A percentile compares a stretch with the other conserved stretches of the same genome.
phyloP scores from a whole-genome alignment of 2,113 vertebrate species.

The Leptocoma aspasia region DNA sequence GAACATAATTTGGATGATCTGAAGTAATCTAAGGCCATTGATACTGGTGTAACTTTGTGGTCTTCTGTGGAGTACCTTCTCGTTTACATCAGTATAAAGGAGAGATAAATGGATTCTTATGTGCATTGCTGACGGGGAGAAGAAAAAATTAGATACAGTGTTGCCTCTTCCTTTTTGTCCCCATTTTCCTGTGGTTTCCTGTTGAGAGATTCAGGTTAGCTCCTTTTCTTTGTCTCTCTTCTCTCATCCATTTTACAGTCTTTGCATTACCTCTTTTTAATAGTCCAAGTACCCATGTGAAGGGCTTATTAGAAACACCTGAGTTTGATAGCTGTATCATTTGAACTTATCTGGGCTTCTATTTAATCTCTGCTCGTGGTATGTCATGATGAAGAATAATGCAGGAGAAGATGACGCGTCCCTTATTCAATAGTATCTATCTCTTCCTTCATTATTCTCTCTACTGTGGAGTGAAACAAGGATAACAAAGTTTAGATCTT shows the following conservation, averaged over 20 bases:
- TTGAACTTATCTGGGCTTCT: conserved; percentile 13
- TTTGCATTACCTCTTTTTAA: neutral
- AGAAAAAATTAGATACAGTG: neutral
- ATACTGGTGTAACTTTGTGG: neutral
- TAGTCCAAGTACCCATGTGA: neutral
- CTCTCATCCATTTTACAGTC: neutral
- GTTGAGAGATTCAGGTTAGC: neutral
- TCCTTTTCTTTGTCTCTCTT: neutral
- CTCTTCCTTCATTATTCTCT: neutral
- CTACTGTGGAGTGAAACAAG: conserved; percentile 11
- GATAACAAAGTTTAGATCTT: conserved; percentile 57
- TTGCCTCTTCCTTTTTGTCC: conserved; percentile 11
- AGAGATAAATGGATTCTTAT: neutral
- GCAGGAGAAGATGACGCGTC: neutral
- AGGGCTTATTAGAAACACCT: neutral
- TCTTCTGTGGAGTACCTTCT: neutral
- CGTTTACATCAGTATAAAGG: neutral
- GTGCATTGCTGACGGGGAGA: neutral
- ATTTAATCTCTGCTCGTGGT: neutral
- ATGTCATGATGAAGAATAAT: conserved; percentile 14
- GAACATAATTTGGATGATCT: neutral
- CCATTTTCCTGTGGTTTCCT: conserved; percentile 1
- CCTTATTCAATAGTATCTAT: neutral
- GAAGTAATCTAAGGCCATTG: neutral
- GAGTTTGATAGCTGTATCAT: neutral